Conservation (phyloP, 2,113 vertebrate genomes). For the Tonatia bakeri region DNA sequence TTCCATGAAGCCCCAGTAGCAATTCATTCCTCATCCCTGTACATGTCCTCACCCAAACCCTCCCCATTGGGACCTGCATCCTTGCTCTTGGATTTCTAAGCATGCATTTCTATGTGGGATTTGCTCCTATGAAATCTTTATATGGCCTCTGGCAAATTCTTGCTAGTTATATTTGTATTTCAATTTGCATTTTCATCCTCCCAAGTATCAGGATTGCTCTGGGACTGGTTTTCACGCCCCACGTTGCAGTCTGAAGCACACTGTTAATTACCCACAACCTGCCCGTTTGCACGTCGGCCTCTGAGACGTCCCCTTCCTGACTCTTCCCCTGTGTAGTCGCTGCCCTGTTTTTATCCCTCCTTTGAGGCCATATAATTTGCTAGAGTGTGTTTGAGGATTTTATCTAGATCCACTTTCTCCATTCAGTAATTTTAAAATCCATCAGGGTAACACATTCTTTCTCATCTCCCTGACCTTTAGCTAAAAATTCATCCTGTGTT, state of each 20-base stretch:
- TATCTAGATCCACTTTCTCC: not conserved
- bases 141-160: fast-evolving
- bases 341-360: not conserved
- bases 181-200: not conserved
- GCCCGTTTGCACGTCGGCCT: fast-evolving
- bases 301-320: not conserved
- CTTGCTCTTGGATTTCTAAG: not conserved
- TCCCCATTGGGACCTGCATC: fast-evolving
- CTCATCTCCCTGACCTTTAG: not conserved
- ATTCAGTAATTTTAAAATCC: not conserved
- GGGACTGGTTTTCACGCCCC: not conserved
- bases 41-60: not conserved
- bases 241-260: not conserved
- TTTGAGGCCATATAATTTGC: not conserved
- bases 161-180: not conserved
- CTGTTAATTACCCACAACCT: not conserved
- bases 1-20: fast-evolving
- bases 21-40: fast-evolving
- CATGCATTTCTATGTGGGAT: not conserved
- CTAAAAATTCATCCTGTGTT: not conserved
- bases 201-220: not conserved
- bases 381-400: not conserved
- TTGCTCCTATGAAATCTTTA: too few relatives aligned
- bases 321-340: not conserved
- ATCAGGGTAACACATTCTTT: not conserved